Percentiles rank a stretch among this genome's conserved stretches.
Conservation (phyloP, 30 jellyfish, hydroid and myxozoan genomes). For the Chrysaora quinquecirrha region DNA sequence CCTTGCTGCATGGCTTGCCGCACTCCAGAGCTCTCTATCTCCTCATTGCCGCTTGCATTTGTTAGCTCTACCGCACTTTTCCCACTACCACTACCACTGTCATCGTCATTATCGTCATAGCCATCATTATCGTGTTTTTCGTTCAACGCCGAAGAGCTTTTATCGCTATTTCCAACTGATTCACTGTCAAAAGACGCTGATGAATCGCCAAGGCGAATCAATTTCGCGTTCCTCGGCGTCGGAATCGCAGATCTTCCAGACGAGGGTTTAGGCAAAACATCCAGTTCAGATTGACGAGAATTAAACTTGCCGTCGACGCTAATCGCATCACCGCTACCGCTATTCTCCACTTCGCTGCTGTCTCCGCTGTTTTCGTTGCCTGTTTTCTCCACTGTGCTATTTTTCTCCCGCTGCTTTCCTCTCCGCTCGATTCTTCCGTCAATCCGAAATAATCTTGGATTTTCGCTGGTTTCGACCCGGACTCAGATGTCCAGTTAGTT, state of each 20-base stretch:
- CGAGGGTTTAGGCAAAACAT: constrained; percentile 9
- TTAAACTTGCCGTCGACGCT: neutral
- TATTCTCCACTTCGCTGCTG: neutral
- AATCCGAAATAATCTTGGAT: constrained; percentile 7
- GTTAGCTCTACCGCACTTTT: neutral
- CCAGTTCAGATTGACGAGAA: neutral
- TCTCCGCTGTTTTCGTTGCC: too few relatives aligned
- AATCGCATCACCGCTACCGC: neutral
- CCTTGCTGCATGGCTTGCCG: neutral
- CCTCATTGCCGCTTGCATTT: neutral
- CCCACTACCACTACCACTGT: neutral
- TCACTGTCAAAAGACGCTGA: neutral
- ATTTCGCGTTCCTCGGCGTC: neutral
- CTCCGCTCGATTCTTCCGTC: neutral
- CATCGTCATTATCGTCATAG: neutral
- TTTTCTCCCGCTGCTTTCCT: too few relatives aligned
- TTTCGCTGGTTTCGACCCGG: constrained; percentile 13
- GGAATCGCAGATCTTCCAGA: constrained; percentile 62
- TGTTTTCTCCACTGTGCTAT: too few relatives aligned
- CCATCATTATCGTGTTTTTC: constrained; percentile 6
- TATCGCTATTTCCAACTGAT: neutral
- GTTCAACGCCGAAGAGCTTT: neutral
- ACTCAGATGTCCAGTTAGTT: constrained; percentile 7
- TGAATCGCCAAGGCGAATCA: neutral
- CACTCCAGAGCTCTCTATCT: neutral